Percentiles rank a stretch among this genome's conserved stretches.
Evolutionary conservation across 2,797 vertebrate species (phyloP).

Genomic region (Danionella dracula): DNA sequence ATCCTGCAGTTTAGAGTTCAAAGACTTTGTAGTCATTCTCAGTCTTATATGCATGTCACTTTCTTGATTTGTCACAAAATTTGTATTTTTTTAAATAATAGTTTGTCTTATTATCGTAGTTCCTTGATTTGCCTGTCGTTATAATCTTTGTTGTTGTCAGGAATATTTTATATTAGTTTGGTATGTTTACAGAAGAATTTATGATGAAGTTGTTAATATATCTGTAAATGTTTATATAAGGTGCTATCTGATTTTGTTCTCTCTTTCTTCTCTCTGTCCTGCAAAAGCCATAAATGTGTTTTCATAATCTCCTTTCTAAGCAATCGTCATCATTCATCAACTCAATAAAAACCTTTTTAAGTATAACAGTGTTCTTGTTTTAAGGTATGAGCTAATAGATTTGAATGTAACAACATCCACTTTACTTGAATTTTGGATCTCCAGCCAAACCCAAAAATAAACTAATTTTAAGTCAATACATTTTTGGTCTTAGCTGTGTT

Average conservation of each 20-base stretch:
- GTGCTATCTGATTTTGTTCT: slow-evolving; percentile 45
- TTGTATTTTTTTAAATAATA: not conserved
- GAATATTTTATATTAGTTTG: slow-evolving; percentile 50
- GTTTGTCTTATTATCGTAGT: slow-evolving; percentile 20
- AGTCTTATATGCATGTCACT: slow-evolving; percentile 6
- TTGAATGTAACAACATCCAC: too few species aligned
- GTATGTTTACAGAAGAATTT: slow-evolving; percentile 52
- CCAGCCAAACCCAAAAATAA: too few species aligned
- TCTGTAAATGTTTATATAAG: slow-evolving; percentile 51
- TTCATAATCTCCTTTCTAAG: slow-evolving; percentile 45
- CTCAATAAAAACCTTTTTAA: slow-evolving; percentile 49
- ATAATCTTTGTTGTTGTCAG: slow-evolving; percentile 39
- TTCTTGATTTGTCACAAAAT: slow-evolving; percentile 16
- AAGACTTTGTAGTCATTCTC: slow-evolving; percentile 21
- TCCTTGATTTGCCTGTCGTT: slow-evolving; percentile 28
- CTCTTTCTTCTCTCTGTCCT: slow-evolving; percentile 44
- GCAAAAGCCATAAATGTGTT: slow-evolving; percentile 48
- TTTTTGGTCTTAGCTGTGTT: too few species aligned
- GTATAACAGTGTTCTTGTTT: not conserved
- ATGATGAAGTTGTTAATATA: slow-evolving; percentile 52
- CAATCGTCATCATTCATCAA: slow-evolving; percentile 42
- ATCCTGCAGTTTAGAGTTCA: not conserved
- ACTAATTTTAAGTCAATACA: too few species aligned
- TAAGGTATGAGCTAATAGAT: too few species aligned
- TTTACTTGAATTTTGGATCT: too few species aligned